Conservation (phyloP, 2,797 vertebrate genomes). For the Thalassophryne amazonica region DNA sequence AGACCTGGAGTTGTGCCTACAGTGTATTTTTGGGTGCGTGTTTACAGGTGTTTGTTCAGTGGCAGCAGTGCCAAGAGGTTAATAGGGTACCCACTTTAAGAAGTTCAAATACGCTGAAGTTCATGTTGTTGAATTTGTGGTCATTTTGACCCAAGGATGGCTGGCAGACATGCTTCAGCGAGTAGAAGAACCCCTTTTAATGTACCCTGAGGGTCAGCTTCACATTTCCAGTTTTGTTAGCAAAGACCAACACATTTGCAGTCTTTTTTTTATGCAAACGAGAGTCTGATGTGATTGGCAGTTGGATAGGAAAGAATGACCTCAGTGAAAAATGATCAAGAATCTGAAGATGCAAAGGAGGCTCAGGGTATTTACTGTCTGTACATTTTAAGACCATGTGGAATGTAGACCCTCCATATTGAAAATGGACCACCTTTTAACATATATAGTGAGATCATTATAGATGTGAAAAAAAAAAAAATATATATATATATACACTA, state of each 20-base stretch:
- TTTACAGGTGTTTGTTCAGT: constrained; percentile 67
- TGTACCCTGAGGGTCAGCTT: constrained; percentile 1
- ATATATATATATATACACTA: no score
- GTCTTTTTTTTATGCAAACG: neutral
- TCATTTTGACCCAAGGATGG: constrained; percentile 45
- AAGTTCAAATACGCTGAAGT: constrained; percentile 60
- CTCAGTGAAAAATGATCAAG: neutral
- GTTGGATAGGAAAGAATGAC: neutral
- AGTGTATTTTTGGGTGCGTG: constrained; percentile 63
- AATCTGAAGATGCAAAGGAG: neutral
- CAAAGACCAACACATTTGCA: neutral
- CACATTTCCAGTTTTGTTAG: neutral
- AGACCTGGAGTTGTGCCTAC: constrained; percentile 60
- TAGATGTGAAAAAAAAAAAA: no score
- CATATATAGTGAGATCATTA: no score
- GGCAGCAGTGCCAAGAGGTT: constrained; percentile 59
- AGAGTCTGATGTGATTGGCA: neutral
- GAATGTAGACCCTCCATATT: no score
- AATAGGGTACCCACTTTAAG: constrained; percentile 67
- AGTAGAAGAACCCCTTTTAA: constrained; percentile 18
- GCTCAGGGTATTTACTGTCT: no score
- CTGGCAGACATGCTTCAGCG: constrained; percentile 7
- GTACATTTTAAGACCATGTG: no score
- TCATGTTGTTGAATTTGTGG: constrained; percentile 52
- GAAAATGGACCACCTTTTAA: no score